These are phyloP conservation scores for Pseudolycoriella hygida DNA, from an alignment of 2,888 invertebrate genomes.

Conservation along the genomic window DNA sequence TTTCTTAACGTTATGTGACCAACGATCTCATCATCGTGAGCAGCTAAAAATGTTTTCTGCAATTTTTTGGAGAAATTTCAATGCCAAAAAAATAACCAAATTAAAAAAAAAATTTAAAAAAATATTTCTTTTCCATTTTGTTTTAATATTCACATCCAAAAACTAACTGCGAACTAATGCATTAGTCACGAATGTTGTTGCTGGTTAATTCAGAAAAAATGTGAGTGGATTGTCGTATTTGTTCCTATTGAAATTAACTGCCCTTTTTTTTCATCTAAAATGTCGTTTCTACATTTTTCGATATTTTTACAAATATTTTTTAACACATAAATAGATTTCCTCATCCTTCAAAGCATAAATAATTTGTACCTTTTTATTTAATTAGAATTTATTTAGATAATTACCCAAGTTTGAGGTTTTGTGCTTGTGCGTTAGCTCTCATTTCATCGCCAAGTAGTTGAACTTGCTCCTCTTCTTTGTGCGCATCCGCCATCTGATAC, in stretches of 20 bases:
- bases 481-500: slow-evolving; percentile 89
- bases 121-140: neutral
- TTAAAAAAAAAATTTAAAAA: slow-evolving; percentile 7
- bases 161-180: neutral
- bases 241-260: too few relatives aligned
- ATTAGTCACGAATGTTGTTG: too few relatives aligned
- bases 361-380: too few relatives aligned
- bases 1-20: neutral
- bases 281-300: too few relatives aligned
- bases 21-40: neutral
- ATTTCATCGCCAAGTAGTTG: slow-evolving; percentile 93
- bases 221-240: too few relatives aligned
- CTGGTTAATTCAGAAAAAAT: too few relatives aligned
- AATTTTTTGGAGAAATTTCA: neutral
- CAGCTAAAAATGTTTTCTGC: neutral
- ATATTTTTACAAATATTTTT: too few relatives aligned
- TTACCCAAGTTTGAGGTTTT: slow-evolving; percentile 97
- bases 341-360: too few relatives aligned
- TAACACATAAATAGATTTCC: too few relatives aligned
- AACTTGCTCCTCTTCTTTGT: slow-evolving; percentile 89
- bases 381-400: slow-evolving; percentile 22
- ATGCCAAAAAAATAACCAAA: slow-evolving; percentile 4
- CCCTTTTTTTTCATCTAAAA: too few relatives aligned
- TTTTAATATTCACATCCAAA: neutral
- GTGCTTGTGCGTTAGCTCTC: slow-evolving; percentile 66